phyloP scores from a whole-genome alignment of 2,888 invertebrate genomes.

The Lepidonotus clava region DNA sequence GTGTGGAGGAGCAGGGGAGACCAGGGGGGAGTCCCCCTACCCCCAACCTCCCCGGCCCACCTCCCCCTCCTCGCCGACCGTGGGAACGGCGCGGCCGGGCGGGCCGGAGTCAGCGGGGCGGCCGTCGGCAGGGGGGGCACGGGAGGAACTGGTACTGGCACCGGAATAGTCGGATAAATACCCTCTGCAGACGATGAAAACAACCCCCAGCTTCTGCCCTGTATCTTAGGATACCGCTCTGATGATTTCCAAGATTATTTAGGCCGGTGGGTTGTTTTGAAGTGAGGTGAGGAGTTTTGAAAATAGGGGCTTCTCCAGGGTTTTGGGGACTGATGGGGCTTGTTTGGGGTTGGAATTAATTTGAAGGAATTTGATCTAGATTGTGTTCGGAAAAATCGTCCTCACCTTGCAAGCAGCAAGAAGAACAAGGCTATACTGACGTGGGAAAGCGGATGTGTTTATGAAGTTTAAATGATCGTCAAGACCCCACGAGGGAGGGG shows the following conservation, averaged over 20 bases:
- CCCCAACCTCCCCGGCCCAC: background rate
- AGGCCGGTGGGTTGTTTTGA: too few relatives aligned
- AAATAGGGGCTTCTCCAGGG: too few relatives aligned
- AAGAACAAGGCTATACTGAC: too few relatives aligned
- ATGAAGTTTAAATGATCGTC: background rate
- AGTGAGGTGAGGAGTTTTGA: too few relatives aligned
- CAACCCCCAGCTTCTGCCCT: background rate
- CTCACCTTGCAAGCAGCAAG: too few relatives aligned
- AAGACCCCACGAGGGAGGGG: background rate
- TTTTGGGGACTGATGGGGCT: too few relatives aligned
- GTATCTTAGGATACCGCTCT: too few relatives aligned
- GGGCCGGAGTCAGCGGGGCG: constrained; percentile 33
- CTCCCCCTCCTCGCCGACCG: background rate
- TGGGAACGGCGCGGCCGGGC: constrained; percentile 18
- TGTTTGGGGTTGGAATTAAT: too few relatives aligned
- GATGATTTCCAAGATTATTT: too few relatives aligned
- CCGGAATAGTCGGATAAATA: background rate
- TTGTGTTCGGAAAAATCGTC: too few relatives aligned
- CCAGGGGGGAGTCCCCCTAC: background rate
- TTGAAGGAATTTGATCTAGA: too few relatives aligned
- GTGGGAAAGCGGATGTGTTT: background rate
- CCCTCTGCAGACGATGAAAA: constrained; percentile 11
- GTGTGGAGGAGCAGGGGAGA: too few relatives aligned
- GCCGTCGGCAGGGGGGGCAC: background rate
- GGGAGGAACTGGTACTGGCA: background rate